Evolutionary conservation across 2,888 invertebrate genomes (phyloP).

Genomic region (Drosophila kanekoi): DNA sequence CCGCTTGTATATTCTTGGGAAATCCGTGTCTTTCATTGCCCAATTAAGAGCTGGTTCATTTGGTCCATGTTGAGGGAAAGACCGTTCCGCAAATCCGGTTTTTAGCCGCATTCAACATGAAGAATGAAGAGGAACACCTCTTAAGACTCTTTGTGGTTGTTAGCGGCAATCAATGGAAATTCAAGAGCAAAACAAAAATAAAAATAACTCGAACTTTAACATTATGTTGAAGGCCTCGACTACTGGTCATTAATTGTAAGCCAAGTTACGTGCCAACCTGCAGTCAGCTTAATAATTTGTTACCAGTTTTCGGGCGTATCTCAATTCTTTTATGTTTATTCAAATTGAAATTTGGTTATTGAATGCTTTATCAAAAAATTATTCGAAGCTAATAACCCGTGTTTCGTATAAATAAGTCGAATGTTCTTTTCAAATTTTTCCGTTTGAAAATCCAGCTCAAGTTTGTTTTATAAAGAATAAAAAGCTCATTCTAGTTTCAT

Average conservation of each 20-base stretch:
- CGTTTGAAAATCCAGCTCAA: background rate
- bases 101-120: background rate
- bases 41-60: slow-evolving; percentile 12
- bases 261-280: slow-evolving; percentile 53
- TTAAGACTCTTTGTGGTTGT: background rate
- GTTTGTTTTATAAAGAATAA: background rate
- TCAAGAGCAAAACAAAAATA: slow-evolving; percentile 39
- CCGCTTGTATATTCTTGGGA: slow-evolving; percentile 25
- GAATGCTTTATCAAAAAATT: slow-evolving; percentile 3
- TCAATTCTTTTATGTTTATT: slow-evolving; percentile 40
- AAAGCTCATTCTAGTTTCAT: background rate
- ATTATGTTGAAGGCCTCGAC: slow-evolving; percentile 33
- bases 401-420: background rate
- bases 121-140: background rate
- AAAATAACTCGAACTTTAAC: slow-evolving; percentile 20
- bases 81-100: slow-evolving; percentile 41
- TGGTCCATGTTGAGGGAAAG: slow-evolving; percentile 27
- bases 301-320: slow-evolving; percentile 27
- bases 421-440: background rate
- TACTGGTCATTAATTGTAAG: slow-evolving; percentile 32
- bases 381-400: slow-evolving; percentile 11
- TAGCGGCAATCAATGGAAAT: slow-evolving; percentile 13
- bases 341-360: slow-evolving; percentile 32
- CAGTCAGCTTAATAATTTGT: slow-evolving; percentile 21
- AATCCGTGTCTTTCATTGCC: slow-evolving; percentile 7